These are phyloP conservation scores for Tryphoninae sp. DNA, from an alignment of 2,888 invertebrate genomes.

Conservation along the genomic window DNA sequence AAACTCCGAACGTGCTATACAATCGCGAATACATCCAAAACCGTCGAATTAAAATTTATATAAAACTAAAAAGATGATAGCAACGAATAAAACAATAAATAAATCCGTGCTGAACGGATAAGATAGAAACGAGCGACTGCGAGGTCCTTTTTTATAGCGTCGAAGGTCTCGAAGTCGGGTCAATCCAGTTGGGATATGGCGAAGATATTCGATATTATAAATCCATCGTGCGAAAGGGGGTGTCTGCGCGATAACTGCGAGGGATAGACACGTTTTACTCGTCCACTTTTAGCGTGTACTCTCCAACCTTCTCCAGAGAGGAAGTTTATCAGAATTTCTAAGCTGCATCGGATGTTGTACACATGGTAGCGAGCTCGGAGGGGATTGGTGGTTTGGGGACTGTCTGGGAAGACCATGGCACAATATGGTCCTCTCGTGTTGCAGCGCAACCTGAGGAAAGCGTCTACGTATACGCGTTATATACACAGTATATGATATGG, in stretches of 20 bases:
- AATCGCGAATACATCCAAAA: no score
- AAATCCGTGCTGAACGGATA: no score
- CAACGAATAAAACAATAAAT: no score
- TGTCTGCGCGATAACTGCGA: slow-evolving; percentile 13
- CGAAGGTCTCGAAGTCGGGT: not conserved
- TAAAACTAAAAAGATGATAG: no score
- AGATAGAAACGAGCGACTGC: not conserved
- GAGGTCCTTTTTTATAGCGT: not conserved
- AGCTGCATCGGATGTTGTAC: slow-evolving; percentile 51
- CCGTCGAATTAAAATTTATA: no score
- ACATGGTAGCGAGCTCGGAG: not conserved
- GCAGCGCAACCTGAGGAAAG: slow-evolving; percentile 36
- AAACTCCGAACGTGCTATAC: no score
- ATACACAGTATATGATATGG: not conserved
- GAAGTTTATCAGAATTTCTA: slow-evolving; percentile 60
- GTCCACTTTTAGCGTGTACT: slow-evolving; percentile 34
- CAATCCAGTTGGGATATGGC: not conserved
- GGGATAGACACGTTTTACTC: slow-evolving; percentile 55
- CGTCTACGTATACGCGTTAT: not conserved
- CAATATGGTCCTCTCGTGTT: slow-evolving; percentile 50
- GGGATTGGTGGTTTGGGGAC: not conserved
- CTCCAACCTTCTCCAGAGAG: slow-evolving; percentile 34
- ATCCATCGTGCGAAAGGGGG: slow-evolving; percentile 14
- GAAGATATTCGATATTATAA: slow-evolving; percentile 8
- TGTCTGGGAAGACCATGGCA: slow-evolving; percentile 25